Conservation (phyloP, 1,140 invertebrate species). For the Euwallacea similis region DNA sequence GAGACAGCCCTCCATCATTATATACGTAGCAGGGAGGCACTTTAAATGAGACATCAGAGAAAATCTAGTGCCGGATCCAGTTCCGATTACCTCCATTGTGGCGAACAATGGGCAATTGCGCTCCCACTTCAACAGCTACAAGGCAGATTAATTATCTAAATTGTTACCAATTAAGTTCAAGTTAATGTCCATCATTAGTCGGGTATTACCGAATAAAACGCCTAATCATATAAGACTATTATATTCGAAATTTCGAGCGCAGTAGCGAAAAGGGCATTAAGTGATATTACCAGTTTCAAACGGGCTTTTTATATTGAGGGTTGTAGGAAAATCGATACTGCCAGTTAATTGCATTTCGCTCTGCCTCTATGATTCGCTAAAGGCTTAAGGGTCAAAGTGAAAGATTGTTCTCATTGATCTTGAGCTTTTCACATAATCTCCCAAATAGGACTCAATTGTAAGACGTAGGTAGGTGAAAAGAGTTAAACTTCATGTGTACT, state of each 20-base stretch:
- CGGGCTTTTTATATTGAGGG: conserved; percentile 17
- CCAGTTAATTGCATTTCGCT: conserved; percentile 24
- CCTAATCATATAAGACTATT: conserved; percentile 35
- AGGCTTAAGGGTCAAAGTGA: conserved; percentile 12
- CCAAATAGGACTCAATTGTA: background rate
- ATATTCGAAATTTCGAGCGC: conserved; percentile 18
- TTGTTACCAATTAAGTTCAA: conserved; percentile 57
- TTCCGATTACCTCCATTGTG: conserved; percentile 55
- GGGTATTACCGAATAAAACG: conserved; percentile 42
- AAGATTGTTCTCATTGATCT: conserved; percentile 8
- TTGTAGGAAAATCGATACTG: conserved; percentile 20
- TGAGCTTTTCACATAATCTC: background rate
- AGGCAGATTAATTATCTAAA: conserved; percentile 56
- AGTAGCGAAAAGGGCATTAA: conserved; percentile 27
- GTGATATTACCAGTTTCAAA: conserved; percentile 29
- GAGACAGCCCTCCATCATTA: conserved; percentile 46
- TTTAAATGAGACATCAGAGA: conserved; percentile 50
- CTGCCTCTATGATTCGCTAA: conserved; percentile 17
- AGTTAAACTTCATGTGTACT: no score
- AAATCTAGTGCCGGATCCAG: conserved; percentile 47
- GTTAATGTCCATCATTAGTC: conserved; percentile 53
- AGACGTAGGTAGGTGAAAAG: no score
- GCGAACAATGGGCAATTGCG: conserved; percentile 54
- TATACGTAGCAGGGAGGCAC: conserved; percentile 42
- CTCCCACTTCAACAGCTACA: conserved; percentile 53